A percentile compares a stretch with the other conserved stretches of the same genome.
phyloP scores from a whole-genome alignment of 1,140 invertebrate genomes.

The Pogonus chalceus region DNA sequence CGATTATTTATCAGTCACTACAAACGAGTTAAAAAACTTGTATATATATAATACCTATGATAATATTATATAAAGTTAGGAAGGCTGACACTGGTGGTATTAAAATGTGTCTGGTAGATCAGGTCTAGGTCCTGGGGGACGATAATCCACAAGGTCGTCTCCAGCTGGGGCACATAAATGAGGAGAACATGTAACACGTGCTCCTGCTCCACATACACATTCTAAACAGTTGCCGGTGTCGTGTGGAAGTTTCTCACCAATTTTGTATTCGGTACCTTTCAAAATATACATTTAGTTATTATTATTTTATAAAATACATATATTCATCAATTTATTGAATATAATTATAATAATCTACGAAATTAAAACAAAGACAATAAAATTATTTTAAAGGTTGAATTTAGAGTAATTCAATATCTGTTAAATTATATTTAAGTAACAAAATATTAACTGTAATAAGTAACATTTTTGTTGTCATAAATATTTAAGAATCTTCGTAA shows the following conservation, averaged over 20 bases:
- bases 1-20: neutral
- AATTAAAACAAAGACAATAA: too few relatives aligned
- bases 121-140: conserved; percentile 26
- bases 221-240: conserved; percentile 59
- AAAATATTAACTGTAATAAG: too few relatives aligned
- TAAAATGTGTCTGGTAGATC: conserved; percentile 27
- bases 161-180: conserved; percentile 30
- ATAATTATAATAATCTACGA: too few relatives aligned
- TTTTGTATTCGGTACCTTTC: conserved; percentile 49
- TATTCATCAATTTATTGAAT: too few relatives aligned
- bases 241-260: conserved; percentile 52
- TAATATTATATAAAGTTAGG: conserved; percentile 3
- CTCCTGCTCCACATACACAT: conserved; percentile 51
- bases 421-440: too few relatives aligned
- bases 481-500: too few relatives aligned
- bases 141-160: conserved; percentile 32
- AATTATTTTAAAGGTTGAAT: too few relatives aligned
- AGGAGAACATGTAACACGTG: conserved; percentile 56
- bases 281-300: too few relatives aligned
- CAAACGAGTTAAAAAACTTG: conserved; percentile 5
- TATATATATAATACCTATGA: too few relatives aligned
- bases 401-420: too few relatives aligned
- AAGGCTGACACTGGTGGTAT: conserved; percentile 12
- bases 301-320: too few relatives aligned
- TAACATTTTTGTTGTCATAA: too few relatives aligned